phyloP scores from a whole-genome alignment of 2,888 invertebrate species.

The Noctua janthina region DNA sequence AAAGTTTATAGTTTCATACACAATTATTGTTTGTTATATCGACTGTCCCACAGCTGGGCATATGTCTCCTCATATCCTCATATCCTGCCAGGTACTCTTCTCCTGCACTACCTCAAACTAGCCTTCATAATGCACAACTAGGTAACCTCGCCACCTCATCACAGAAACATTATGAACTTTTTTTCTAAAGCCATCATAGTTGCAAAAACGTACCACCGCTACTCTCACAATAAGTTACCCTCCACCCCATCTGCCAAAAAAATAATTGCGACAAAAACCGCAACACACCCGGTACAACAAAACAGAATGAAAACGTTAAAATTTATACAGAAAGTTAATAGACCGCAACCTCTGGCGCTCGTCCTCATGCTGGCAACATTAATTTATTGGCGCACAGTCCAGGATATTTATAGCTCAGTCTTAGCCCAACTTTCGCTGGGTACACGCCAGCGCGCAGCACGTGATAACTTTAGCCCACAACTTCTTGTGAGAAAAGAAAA shows the following conservation, averaged over 20 bases:
- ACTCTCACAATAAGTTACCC: background rate
- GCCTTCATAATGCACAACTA: background rate
- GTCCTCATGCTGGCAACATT: slow-evolving; percentile 72
- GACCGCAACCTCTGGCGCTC: slow-evolving; percentile 66
- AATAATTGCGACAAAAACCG: background rate
- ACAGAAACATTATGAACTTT: background rate
- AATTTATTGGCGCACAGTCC: slow-evolving; percentile 69
- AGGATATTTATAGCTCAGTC: slow-evolving; percentile 71
- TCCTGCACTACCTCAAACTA: background rate
- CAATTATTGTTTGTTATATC: background rate
- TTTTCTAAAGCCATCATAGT: background rate
- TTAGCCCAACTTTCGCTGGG: slow-evolving; percentile 61
- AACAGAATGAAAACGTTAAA: slow-evolving; percentile 47
- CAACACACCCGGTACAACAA: slow-evolving; percentile 22
- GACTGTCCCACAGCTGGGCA: background rate
- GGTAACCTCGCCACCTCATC: background rate
- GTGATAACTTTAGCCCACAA: slow-evolving; percentile 55
- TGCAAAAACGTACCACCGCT: background rate
- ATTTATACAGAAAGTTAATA: slow-evolving; percentile 69
- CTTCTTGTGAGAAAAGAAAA: slow-evolving; percentile 30
- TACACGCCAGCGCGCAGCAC: slow-evolving; percentile 40
- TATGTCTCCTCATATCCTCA: too few species aligned
- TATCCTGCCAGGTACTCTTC: background rate
- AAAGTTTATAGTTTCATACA: background rate
- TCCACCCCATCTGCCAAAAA: background rate